Evolutionary conservation across 2,888 invertebrate genomes (phyloP).

Genomic region (Dione vanillae): DNA sequence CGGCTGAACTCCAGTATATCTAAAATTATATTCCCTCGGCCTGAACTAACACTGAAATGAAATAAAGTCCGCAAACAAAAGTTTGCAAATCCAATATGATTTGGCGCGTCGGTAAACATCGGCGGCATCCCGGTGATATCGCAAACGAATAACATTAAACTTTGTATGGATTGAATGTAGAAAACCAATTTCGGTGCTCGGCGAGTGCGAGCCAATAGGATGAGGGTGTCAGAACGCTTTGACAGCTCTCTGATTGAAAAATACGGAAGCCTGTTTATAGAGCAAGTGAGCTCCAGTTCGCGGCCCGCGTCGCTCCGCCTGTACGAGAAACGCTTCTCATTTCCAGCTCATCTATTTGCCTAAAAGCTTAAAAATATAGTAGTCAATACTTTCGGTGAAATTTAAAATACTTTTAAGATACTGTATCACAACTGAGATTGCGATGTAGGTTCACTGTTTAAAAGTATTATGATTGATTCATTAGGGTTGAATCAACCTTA

Average conservation of each 20-base stretch:
- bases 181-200: constrained; percentile 85
- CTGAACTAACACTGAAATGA: constrained; percentile 82
- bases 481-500: too few species aligned
- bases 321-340: constrained; percentile 27
- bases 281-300: constrained; percentile 70
- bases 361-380: constrained; percentile 17
- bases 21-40: constrained; percentile 79
- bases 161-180: constrained; percentile 85
- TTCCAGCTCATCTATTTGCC: constrained; percentile 22
- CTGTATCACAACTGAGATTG: too few species aligned
- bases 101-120: constrained; percentile 83
- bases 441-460: too few species aligned
- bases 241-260: constrained; percentile 87
- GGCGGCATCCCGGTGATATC: constrained; percentile 84
- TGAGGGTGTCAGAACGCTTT: constrained; percentile 86
- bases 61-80: constrained; percentile 84
- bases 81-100: constrained; percentile 85
- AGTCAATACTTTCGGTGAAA: background rate
- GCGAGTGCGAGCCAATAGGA: constrained; percentile 84
- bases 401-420: background rate
- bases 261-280: constrained; percentile 85
- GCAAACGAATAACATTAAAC: constrained; percentile 85
- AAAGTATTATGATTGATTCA: too few species aligned
- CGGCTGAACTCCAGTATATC: constrained; percentile 52
- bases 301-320: constrained; percentile 46